These are phyloP conservation scores for Dendrocopos noguchii DNA, from an alignment of 2,113 vertebrate species.

Conservation along the genomic window DNA sequence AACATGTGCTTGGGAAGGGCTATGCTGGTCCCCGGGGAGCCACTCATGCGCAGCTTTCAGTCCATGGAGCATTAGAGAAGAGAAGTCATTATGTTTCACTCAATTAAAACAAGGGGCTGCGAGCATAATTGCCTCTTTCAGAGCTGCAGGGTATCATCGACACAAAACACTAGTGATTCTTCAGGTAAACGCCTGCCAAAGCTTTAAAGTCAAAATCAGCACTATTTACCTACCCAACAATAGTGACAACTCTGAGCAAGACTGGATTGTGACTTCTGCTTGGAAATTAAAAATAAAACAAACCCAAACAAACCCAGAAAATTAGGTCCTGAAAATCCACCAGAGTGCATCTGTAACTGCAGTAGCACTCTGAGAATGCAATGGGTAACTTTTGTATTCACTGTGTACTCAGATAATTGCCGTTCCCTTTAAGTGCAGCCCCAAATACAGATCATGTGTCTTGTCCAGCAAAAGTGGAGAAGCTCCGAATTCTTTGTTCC, in stretches of 20 bases:
- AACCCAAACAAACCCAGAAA: background rate
- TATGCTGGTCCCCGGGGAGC: constrained; percentile 10
- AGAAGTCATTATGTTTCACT: constrained; percentile 61
- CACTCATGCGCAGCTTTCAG: background rate
- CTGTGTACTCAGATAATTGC: background rate
- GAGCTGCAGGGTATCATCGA: constrained; percentile 54
- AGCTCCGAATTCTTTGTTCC: constrained; percentile 8
- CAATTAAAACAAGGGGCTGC: constrained; percentile 63
- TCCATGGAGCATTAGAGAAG: constrained; percentile 25
- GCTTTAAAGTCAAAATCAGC: background rate
- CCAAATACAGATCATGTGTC: background rate
- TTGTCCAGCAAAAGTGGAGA: background rate
- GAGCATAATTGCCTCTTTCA: constrained; percentile 56
- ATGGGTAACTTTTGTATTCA: fast-evolving
- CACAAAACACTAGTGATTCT: constrained; percentile 11
- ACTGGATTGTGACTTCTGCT: background rate
- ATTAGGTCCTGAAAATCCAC: background rate
- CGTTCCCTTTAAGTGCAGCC: background rate
- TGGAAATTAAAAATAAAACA: background rate
- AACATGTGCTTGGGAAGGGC: constrained; percentile 9
- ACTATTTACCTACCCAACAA: background rate
- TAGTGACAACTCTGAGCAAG: background rate
- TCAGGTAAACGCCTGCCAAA: constrained; percentile 54
- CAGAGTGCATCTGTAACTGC: background rate
- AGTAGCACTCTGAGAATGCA: background rate